Evolutionary conservation across 2,113 vertebrate genomes (phyloP), one percentile per base, ranked within the genome.

Genomic region (Pluvianellus socialis): DNA sequence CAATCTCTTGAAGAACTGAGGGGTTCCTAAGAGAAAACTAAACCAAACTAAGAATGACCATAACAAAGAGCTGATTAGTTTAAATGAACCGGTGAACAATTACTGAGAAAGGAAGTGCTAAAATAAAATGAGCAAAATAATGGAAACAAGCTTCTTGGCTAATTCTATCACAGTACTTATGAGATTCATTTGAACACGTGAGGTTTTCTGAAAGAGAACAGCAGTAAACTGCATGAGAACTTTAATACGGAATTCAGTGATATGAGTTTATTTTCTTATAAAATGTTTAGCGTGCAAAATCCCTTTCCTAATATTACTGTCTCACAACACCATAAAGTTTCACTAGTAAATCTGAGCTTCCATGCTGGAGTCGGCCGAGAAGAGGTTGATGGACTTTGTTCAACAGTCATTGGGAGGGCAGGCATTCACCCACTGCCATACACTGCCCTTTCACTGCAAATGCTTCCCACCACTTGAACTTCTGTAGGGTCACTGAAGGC

Each of bases 61-160:
- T 92, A 95, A 83, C 58, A 76, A 86, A 83, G 16, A 72, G 23
- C 2, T 58, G 22, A 90, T 77, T 47, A 66, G 63, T 84, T 93
- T 70, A 75, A 93, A 86, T n/a, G 30, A 77, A 79, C 50, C 24
- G 44, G 32, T 82, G 65, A 81, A 90, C 56, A 85, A 63, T 75
- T 96, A 88, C 38, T 20, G 17, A 88, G 79, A 88, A 85, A 90
- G 67, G 42, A 95, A 92, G 65, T 62, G 45, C 93, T 81, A 74
- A 73, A 90, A 35, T 44, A 45, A 91, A 96, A 83, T 22, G 42
- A 81, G n/a, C 52, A 45, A 84, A 96, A 91, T 70, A 92, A 91
- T 47, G 50, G 70, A 80, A 94, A 86, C 22, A 88, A 82, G 62
- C 12, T 90, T 58, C 27, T 79, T 74, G 5, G 24, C 24, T 70